Base-by-base conservation (phyloP, 2,888 invertebrate species). In the Dicranocentrus wangi region DNA sequence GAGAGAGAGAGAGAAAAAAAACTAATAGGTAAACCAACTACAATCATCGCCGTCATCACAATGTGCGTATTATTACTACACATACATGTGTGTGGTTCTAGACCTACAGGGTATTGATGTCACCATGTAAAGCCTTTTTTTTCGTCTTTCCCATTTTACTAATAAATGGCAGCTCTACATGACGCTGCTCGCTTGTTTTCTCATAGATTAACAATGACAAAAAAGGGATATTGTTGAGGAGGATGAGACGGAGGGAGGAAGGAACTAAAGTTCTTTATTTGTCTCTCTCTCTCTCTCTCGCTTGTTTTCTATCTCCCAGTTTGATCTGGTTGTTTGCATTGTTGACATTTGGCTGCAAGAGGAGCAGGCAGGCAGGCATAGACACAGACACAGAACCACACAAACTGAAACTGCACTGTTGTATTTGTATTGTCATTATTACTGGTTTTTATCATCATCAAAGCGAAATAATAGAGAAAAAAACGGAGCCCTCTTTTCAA, bases 261-360 rank as follows among this genome's bases (percentile, higher is more conserved):
- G n/a, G n/a, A n/a, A n/a, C n/a, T n/a, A 27, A 60, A 5, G 51
- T 3, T 32, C 10, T 32, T 32, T 3, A 3, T 32, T 32, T 32
- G 32, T 32, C 10, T 10, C 32, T 32, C 32, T 32, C 32, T 47
- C n/a, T 15, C 55, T 10, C n/a, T 32, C 10, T 10, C 32, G 3
- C 32, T 32, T 10, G 5, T 17, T 15, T 32, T 10, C n/a, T 39
- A 58, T 58, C 58, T 70, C 42, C 21, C 15, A 43, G 61, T 25
- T 60, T 71, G 70, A 71, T 60, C 71, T 61, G 15, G 71, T 60
- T 43, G 47, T 60, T 60, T 19, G 60, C 32, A 71, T 28, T 71
- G 61, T 71, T 61, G 47, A 61, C 71, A 61, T 61, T 71, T 66
- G 43, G 66, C 3, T 61, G 60, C 60, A 61, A 28, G 2, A 61